Evolutionary conservation across 2,113 vertebrate genomes (phyloP).

Genomic region (Falco punctatus): DNA sequence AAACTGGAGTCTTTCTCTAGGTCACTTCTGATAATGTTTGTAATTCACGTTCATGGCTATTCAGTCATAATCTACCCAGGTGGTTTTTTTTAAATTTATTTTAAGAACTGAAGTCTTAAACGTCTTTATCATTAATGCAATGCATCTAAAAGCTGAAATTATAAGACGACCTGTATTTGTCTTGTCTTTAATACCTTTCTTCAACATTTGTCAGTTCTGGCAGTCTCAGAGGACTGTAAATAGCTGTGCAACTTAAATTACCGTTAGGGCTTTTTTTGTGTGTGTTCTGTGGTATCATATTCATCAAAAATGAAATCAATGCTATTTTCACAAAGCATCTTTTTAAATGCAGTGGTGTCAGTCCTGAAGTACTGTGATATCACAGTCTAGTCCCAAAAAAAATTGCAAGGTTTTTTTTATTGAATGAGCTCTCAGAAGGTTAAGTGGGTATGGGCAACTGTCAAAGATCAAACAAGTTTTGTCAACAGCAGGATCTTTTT

Average conservation of each 20-base stretch:
- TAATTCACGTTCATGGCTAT: not conserved
- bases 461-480: not conserved
- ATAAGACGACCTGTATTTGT: not conserved
- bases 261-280: not conserved
- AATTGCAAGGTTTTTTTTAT: not conserved
- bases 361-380: not conserved
- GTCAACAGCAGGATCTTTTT: too few species aligned
- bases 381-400: not conserved
- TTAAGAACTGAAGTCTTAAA: too few species aligned
- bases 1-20: not conserved
- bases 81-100: rapidly evolving
- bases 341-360: not conserved
- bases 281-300: not conserved
- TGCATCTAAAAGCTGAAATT: not conserved
- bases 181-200: not conserved
- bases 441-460: not conserved
- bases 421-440: not conserved
- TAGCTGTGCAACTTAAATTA: not conserved
- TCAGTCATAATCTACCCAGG: not conserved
- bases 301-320: not conserved
- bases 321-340: not conserved
- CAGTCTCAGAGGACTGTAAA: not conserved
- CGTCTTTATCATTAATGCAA: not conserved
- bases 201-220: not conserved
- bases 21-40: not conserved